These are phyloP conservation scores for Ennomos quercinarius DNA, from an alignment of 2,888 invertebrate species.

Conservation along the genomic window DNA sequence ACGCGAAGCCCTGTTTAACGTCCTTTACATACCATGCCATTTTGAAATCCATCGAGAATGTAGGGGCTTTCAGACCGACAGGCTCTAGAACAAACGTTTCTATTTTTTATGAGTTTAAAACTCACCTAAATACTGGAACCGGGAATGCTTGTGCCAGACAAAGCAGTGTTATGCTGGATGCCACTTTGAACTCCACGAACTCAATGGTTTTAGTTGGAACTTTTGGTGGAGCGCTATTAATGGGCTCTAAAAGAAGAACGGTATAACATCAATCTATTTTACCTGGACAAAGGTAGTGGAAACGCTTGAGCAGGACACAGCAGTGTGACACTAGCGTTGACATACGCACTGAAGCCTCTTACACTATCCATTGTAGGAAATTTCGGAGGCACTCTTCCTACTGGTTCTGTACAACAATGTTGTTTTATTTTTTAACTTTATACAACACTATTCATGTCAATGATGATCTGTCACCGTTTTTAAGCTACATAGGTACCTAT, in stretches of 20 bases:
- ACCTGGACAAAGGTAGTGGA: conserved; percentile 88
- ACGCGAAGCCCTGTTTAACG: conserved; percentile 77
- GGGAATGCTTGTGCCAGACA: conserved; percentile 90
- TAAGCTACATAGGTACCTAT: too few species aligned
- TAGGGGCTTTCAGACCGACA: conserved; percentile 88
- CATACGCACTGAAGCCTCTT: conserved; percentile 80
- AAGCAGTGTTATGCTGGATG: conserved; percentile 86
- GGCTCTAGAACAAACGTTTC: conserved; percentile 74
- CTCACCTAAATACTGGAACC: conserved; percentile 89
- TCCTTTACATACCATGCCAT: conserved; percentile 83
- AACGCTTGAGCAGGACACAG: conserved; percentile 90
- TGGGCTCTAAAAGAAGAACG: conserved; percentile 86
- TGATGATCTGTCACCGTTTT: too few species aligned
- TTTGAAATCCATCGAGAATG: conserved; percentile 87
- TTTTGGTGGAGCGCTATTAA: conserved; percentile 89
- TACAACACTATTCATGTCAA: not conserved
- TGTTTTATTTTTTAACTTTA: conserved; percentile 2
- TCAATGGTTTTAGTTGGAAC: conserved; percentile 84
- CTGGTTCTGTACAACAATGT: conserved; percentile 79
- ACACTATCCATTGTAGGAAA: conserved; percentile 89
- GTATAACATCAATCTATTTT: conserved; percentile 53
- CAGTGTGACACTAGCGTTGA: conserved; percentile 86
- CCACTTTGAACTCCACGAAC: conserved; percentile 72
- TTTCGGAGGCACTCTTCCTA: conserved; percentile 88
- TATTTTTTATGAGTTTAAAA: conserved; percentile 46